Base-by-base conservation (phyloP, 2,888 invertebrate genomes). In the Drosophila subsilvestris region DNA sequence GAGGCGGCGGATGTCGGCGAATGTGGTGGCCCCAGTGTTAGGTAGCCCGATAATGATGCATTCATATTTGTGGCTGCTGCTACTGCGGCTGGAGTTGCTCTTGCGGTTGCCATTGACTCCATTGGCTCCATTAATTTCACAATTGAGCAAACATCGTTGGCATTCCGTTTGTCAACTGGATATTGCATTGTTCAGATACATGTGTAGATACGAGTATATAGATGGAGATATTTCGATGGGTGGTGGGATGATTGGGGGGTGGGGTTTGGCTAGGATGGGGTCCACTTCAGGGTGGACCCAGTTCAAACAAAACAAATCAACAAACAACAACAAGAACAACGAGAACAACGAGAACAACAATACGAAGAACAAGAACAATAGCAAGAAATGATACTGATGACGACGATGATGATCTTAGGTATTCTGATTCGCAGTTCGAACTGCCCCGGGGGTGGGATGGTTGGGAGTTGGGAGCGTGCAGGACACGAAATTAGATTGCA, bases 111-210 rank as follows among this genome's bases (percentile, higher is more conserved):
- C 27, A 17, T 58, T 37, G 58, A 43, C 43, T 71, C 76, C 76
- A 66, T 74, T 66, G 85, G 80, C 74, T 88, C 89, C 89, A 87
- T 88, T 88, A 90, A 89, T 87, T 89, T 89, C 75, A 74, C 84
- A 85, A 88, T 78, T 63, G 82, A 73, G 76, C 86, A 86, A 80
- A 90, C 85, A 88, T 90, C 86, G 74, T 91, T 91, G 76, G 90
- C 91, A 86, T 91, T 91, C 87, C 87, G 80, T 84, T 90, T 90
- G 83, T 90, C 87, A 76, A 85, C 88, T 89, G 53, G 44, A 45
- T 66, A 20, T 32, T 20, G 53, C 29, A 45, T 72, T 58, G 59
- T 72, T 58, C 74, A 56, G 48, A 66, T 59, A 57, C 43, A 58
- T 49, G 49, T 75, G 54, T 63, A 60, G 43, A 61, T 42, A 25